Evolutionary conservation across 2,113 vertebrate species (phyloP).

Genomic region (Oreochromis spilurus): DNA sequence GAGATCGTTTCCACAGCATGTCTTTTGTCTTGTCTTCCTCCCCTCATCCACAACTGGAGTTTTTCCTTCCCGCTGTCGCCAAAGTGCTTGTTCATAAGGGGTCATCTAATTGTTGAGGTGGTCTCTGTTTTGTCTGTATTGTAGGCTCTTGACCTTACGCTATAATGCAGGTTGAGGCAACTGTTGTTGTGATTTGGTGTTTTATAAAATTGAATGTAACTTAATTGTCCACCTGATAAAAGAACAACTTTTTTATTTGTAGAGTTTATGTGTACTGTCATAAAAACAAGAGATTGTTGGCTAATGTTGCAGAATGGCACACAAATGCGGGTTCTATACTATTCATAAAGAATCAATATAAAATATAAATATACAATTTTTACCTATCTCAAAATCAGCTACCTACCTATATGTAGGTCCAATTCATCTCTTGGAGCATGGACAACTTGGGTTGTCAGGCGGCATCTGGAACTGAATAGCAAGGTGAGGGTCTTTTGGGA

Average conservation of each 20-base stretch:
- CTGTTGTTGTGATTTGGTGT: too few species aligned
- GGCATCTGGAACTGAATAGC: not conserved
- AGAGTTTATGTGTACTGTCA: not conserved
- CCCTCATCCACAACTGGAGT: too few species aligned
- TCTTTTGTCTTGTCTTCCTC: too few species aligned
- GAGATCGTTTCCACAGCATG: too few species aligned
- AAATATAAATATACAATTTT: not conserved
- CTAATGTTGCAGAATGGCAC: not conserved
- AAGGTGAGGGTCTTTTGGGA: not conserved
- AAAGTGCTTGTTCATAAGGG: too few species aligned
- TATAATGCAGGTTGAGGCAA: too few species aligned
- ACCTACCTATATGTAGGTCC: not conserved
- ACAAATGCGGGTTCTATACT: not conserved
- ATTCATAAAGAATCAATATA: not conserved
- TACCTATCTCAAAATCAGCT: not conserved
- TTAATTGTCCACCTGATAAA: not conserved
- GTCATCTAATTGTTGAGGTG: too few species aligned
- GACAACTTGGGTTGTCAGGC: not conserved
- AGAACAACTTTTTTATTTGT: not conserved
- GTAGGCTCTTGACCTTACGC: too few species aligned
- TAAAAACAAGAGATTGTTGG: not conserved
- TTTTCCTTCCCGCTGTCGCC: too few species aligned
- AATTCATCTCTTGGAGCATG: not conserved
- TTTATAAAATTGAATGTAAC: too few species aligned
- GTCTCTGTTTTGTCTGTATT: too few species aligned